phyloP scores from a whole-genome alignment of 2,888 invertebrate species.

The Xestoiulus laeticollis region DNA sequence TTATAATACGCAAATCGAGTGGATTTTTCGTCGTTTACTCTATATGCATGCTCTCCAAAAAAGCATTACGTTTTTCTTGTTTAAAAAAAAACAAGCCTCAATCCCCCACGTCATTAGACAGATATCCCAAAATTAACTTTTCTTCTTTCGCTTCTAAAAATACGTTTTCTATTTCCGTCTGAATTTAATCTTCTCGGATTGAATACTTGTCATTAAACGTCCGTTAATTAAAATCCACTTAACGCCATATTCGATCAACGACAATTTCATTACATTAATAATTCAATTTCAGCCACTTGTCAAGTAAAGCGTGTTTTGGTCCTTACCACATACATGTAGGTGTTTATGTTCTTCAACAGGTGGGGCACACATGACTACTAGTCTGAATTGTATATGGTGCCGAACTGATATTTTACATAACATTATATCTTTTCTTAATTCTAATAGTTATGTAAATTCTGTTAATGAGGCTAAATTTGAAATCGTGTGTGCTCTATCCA shows the following conservation, averaged over 20 bases:
- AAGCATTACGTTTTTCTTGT: neutral
- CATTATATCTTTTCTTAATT: too few relatives aligned
- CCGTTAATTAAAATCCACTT: neutral
- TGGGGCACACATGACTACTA: too few relatives aligned
- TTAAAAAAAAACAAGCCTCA: neutral
- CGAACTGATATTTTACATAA: too few relatives aligned
- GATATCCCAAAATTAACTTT: constrained; percentile 1
- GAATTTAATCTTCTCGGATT: neutral
- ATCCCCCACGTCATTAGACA: neutral
- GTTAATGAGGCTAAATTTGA: too few relatives aligned
- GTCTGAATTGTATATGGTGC: too few relatives aligned
- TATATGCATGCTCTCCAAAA: too few relatives aligned
- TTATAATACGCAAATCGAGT: neutral
- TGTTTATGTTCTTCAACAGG: neutral
- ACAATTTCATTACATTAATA: neutral
- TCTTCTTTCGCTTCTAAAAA: neutral
- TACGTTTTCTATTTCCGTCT: neutral
- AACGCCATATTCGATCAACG: neutral
- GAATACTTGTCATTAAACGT: neutral
- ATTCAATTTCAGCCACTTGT: neutral
- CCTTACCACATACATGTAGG: neutral
- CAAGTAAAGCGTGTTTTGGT: neutral
- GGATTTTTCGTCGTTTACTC: neutral
- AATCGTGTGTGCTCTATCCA: too few relatives aligned
- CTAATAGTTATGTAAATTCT: too few relatives aligned